Evolutionary conservation across 1,140 invertebrate species (phyloP), one percentile per base, ranked within the genome.

Genomic region (Pseudomyrmex sp.): DNA sequence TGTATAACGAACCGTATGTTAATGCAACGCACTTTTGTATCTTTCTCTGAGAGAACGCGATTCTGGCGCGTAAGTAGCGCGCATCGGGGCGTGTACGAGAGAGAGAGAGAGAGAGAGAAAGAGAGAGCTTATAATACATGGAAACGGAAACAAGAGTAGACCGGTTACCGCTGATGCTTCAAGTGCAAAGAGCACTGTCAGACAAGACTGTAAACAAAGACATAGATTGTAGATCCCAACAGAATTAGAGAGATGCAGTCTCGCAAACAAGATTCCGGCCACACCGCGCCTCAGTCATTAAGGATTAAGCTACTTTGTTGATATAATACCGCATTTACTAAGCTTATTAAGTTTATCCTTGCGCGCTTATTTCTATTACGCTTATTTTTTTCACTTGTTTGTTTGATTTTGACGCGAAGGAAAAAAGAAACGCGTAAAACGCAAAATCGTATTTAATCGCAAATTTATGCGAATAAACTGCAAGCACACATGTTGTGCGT

Each of bases 141-240:
- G 59, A 1, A 68, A 68, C 23, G 74, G 48, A 68, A 68, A 68
- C 62, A 68, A 23, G 56, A 61, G 20, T 76, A 76, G 74, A 76
- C 62, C 35, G 5, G 35, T 35, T 77, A 50, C 18, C 18, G 44
- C 56, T 74, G 44, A 74, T 56, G 72, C 72, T 74, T 18, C 35
- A 20, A 20, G 62, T 23, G 74, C 26, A 68, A 68, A 77, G 74
- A 77, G 61, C 62, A 44, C 63, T 44, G 62, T 68, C 48, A 65
- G 62, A 68, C 74, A 77, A 77, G 62, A 77, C 26, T 48, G 62
- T 77, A 77, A 77, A 77, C 62, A 77, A 77, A 77, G 74, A 68
- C 61, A 56, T 66, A 68, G 59, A 66, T 66, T 77, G 62, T 26
- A 62, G 26, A 66, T 44, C 26, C 74, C 46, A 26, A 15, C 48